These are phyloP conservation scores for Ptychodera flava DNA, from an alignment of 35 echinoderm and acorn worm genomes.

Conservation along the genomic window DNA sequence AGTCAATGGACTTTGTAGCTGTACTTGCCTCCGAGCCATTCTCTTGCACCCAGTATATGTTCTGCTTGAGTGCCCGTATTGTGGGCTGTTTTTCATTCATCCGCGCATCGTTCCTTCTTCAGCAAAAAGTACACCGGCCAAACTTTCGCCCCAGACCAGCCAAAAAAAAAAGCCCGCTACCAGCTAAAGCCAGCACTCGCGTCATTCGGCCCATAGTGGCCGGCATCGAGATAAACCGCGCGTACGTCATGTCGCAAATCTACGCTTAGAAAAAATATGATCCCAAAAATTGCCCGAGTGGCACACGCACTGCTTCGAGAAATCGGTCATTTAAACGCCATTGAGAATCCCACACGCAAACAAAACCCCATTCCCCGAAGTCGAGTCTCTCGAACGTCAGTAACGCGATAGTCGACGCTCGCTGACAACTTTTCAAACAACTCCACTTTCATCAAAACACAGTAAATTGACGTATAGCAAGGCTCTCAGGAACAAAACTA, in stretches of 20 bases:
- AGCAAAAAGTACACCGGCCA: background rate
- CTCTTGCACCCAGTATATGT: too few species aligned
- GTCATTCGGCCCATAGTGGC: background rate
- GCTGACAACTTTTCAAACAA: too few species aligned
- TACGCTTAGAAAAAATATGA: too few species aligned
- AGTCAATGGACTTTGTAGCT: background rate
- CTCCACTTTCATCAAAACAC: too few species aligned
- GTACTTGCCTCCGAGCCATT: background rate
- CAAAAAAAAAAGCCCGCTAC: too few species aligned
- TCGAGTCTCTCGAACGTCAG: background rate
- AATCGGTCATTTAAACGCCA: background rate
- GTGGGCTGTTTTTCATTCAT: background rate
- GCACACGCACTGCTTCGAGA: background rate
- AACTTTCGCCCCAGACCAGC: background rate
- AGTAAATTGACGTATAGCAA: too few species aligned
- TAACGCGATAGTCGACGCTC: background rate
- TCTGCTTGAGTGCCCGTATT: background rate
- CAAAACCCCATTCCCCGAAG: background rate
- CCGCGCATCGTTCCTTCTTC: background rate
- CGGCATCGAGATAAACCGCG: background rate
- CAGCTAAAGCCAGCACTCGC: background rate
- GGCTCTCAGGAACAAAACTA: too few species aligned
- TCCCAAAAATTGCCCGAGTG: background rate
- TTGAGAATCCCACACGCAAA: background rate
- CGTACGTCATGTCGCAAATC: background rate